phyloP scores from a whole-genome alignment of 2,113 vertebrate species.

The Carollia perspicillata region DNA sequence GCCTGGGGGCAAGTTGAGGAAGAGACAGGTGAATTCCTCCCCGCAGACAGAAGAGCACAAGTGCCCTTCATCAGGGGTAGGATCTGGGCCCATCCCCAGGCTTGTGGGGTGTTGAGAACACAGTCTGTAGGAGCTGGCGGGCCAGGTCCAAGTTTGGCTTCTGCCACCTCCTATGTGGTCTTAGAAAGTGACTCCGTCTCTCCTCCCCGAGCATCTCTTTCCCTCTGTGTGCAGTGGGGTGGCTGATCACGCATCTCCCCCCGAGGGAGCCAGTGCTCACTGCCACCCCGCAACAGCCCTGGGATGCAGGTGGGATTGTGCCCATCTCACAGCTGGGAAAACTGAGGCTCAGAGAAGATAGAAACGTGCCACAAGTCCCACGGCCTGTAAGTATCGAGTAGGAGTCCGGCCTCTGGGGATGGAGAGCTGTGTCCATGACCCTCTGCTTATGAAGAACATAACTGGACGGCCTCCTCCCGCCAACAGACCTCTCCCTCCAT shows the following conservation, averaged over 20 bases:
- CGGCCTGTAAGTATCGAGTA: too few species aligned
- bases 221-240: neutral
- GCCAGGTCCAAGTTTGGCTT: neutral
- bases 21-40: neutral
- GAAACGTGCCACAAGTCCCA: neutral
- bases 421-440: rapidly evolving
- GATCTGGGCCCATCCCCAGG: neutral
- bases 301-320: neutral
- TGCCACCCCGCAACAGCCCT: neutral
- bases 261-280: neutral
- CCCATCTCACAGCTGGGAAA: neutral
- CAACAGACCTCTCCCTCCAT: neutral
- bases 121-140: neutral
- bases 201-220: neutral
- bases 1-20: neutral
- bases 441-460: neutral
- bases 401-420: neutral
- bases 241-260: neutral
- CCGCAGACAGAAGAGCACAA: neutral
- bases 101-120: rapidly evolving
- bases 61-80: neutral
- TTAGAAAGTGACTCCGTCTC: neutral
- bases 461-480: too few species aligned
- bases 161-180: rapidly evolving
- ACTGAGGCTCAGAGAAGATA: neutral